These are phyloP conservation scores for Meghimatium bilineatum DNA, from an alignment of 2,888 invertebrate genomes.

Conservation along the genomic window DNA sequence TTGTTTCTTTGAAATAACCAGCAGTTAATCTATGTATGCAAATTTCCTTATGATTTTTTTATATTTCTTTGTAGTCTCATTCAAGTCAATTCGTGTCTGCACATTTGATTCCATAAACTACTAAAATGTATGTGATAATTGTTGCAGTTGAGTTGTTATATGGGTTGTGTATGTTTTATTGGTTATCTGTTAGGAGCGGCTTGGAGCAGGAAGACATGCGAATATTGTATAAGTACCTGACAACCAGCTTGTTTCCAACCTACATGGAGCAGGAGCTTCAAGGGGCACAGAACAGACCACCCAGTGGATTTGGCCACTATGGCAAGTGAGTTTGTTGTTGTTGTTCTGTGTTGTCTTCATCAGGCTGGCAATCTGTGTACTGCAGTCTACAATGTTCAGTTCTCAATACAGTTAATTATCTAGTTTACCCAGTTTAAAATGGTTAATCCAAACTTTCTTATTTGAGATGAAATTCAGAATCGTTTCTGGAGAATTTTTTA, in stretches of 20 bases:
- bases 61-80: too few species aligned
- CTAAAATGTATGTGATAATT: neutral
- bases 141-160: neutral
- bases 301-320: constrained; percentile 48
- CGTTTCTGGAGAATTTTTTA: too few species aligned
- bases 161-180: neutral
- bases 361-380: neutral
- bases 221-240: constrained; percentile 88
- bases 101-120: neutral
- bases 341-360: neutral
- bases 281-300: constrained; percentile 51
- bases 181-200: constrained; percentile 85
- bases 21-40: too few species aligned
- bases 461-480: too few species aligned
- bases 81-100: too few species aligned
- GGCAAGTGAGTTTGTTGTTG: constrained; percentile 50
- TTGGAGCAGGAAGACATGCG: constrained; percentile 89
- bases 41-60: too few species aligned
- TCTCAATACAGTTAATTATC: too few species aligned
- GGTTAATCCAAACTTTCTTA: too few species aligned
- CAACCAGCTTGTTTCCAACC: constrained; percentile 86
- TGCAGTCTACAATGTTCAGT: too few species aligned
- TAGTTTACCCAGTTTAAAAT: too few species aligned
- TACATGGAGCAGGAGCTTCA: constrained; percentile 79
- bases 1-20: too few species aligned